phyloP scores from a whole-genome alignment of 2,113 vertebrate species.

The Felis chaus region DNA sequence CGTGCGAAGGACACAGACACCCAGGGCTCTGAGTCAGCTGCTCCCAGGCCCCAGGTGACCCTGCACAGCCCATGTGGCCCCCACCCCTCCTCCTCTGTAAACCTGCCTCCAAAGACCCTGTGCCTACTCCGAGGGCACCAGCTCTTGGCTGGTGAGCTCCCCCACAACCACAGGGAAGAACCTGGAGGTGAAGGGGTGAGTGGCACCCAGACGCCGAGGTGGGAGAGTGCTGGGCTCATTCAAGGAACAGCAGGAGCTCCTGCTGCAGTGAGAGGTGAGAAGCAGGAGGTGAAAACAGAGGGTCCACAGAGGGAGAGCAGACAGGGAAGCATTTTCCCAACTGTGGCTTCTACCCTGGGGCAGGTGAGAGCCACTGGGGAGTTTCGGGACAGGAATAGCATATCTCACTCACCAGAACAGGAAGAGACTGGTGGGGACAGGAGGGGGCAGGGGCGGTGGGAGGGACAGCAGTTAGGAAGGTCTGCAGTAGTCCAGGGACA shows the following conservation, averaged over 20 bases:
- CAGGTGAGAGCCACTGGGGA: not conserved
- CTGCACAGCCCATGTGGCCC: accelerated
- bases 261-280: not conserved
- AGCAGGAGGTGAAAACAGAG: not conserved
- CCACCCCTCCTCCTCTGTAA: not conserved
- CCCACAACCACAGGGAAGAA: not conserved
- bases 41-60: not conserved
- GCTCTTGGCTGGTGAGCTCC: not conserved
- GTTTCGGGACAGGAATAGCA: not conserved
- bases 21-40: not conserved
- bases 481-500: accelerated
- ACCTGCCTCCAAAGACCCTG: accelerated
- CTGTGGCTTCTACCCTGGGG: not conserved
- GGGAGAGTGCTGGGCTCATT: accelerated
- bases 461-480: not conserved
- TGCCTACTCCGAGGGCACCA: not conserved
- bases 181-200: not conserved
- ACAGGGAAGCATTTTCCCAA: not conserved
- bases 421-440: not conserved
- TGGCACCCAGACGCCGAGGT: not conserved
- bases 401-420: not conserved
- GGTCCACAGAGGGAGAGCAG: not conserved
- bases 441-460: too few relatives aligned
- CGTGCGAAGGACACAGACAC: not conserved
- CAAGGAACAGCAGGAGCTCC: accelerated